Conservation (phyloP, 2,113 vertebrate genomes). For the Caretta caretta region DNA sequence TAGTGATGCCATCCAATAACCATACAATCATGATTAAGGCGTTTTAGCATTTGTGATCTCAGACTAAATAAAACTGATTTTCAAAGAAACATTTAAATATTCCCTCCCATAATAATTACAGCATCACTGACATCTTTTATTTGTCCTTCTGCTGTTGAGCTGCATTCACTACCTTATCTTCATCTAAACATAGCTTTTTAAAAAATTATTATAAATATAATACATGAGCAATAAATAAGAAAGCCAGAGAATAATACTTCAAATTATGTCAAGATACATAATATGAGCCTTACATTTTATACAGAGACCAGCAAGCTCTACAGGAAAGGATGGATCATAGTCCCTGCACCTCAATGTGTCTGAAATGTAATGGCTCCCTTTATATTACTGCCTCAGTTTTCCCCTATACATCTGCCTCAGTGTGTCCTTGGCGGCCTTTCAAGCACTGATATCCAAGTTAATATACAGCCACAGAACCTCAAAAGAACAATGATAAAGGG, state of each 20-base stretch:
- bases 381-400: not conserved
- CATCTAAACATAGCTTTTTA: not conserved
- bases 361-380: not conserved
- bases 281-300: not conserved
- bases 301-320: not conserved
- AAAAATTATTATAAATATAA: not conserved
- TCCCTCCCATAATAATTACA: not conserved
- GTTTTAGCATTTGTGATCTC: slow-evolving; percentile 35
- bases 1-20: slow-evolving; percentile 45
- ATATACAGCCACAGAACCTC: not conserved
- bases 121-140: not conserved
- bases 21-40: slow-evolving; percentile 6
- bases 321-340: not conserved
- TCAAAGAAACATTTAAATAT: not conserved
- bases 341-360: not conserved
- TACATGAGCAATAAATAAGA: not conserved
- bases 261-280: not conserved
- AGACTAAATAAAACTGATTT: not conserved
- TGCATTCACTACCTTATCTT: not conserved
- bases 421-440: not conserved
- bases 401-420: not conserved
- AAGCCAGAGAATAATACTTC: fast-evolving
- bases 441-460: not conserved
- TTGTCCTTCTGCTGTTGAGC: slow-evolving; percentile 18
- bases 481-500: not conserved